Base-by-base conservation (phyloP, 2,888 invertebrate genomes). In the Geotrupes spiniger region DNA sequence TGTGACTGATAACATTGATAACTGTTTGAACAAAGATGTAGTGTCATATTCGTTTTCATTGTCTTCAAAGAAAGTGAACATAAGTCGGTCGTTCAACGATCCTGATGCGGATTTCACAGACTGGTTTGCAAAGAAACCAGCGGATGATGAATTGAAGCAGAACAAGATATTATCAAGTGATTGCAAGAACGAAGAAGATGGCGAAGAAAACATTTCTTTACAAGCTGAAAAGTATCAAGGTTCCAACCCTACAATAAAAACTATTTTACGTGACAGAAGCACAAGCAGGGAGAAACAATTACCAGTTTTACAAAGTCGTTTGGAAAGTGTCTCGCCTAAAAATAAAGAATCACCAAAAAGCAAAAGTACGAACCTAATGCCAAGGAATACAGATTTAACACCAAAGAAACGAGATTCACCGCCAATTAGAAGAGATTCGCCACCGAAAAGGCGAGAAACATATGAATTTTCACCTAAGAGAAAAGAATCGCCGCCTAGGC, bases 291-390 rank as follows among this genome's bases (percentile, higher is more conserved):
- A 21, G 6, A 21, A 21, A 21, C 21, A 21, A 21, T 6, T 6
- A 21, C 21, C 21, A 6, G 4, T 21, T 21, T 21, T 6, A 4
- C 21, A 6, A 21, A 21, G 21, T 21, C 21, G 6, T 21, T 21
- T n/a, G 3, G 9, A 8, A 8, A 31, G 10, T 33, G 33, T 8
- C 11, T 33, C 21, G 21, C 21, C 21, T 21, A 21, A 21, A 21
- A 3, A 21, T 6, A 21, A 21, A 21, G 21, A 21, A 21, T 21
- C 21, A 21, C 21, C 21, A 6, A 21, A 11, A 60, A 6, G 58
- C 60, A 15, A 57, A 62, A 33, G 16, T 15, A 9, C 8, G 29
- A 47, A 28, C 16, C 31, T 27, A 29, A 29, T 28, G 4, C 33
- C 17, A 29, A 27, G 8, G 11, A 36, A 16, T 28, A n/a, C 2